Conservation (phyloP, 2,113 vertebrate species). For the Daboia siamensis region DNA sequence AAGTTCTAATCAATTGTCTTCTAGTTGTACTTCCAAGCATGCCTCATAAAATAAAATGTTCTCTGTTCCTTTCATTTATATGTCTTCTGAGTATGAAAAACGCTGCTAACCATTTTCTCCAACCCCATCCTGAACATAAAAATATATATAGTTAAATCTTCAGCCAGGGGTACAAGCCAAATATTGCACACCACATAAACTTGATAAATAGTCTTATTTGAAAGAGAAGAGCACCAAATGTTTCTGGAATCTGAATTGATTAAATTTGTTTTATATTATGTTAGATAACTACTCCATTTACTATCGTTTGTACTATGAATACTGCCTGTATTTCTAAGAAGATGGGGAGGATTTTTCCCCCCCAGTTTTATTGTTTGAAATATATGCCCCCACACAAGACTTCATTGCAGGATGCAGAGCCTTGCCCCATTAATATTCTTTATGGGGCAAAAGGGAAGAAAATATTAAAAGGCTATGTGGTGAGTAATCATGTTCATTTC, state of each 20-base stretch:
- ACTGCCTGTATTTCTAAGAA: neutral
- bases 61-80: constrained; percentile 51
- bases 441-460: neutral
- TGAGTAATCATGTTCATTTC: neutral
- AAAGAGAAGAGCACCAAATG: neutral
- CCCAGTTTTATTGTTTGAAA: neutral
- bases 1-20: constrained; percentile 46
- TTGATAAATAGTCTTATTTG: neutral
- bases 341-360: rapidly evolving
- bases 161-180: neutral
- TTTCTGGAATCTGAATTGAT: neutral
- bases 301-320: neutral
- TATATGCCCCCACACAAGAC: neutral
- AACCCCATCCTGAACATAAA: neutral
- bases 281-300: neutral
- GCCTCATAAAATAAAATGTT: constrained; percentile 53
- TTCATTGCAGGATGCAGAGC: neutral
- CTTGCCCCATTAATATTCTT: neutral
- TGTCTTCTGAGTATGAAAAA: constrained; percentile 39
- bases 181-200: neutral
- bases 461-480: neutral
- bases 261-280: neutral
- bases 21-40: constrained; percentile 39
- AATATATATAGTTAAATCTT: neutral
- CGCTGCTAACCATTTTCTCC: constrained; percentile 15